Evolutionary conservation across 1,140 invertebrate genomes (phyloP).

Genomic region (Drosophila kurseongensis): DNA sequence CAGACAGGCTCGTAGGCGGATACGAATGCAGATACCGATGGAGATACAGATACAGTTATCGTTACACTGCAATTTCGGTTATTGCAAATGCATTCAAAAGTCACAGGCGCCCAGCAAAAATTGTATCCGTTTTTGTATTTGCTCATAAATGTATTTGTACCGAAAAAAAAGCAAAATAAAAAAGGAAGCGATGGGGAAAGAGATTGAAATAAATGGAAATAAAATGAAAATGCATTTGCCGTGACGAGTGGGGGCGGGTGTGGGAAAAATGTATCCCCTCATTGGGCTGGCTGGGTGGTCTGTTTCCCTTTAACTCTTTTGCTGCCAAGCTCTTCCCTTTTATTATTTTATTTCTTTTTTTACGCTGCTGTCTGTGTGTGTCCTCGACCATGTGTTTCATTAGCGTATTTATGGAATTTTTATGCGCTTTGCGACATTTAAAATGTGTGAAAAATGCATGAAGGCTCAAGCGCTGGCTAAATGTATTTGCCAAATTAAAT

Average conservation of each 20-base stretch:
- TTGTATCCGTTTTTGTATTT: conserved; percentile 24
- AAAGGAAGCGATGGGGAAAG: conserved; percentile 17
- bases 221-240: conserved; percentile 55
- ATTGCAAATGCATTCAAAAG: conserved; percentile 35
- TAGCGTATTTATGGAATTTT: conserved; percentile 79
- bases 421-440: conserved; percentile 60
- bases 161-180: background rate
- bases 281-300: conserved; percentile 40
- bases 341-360: background rate
- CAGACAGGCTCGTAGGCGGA: conserved; percentile 12
- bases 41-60: conserved; percentile 23
- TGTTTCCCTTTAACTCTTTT: conserved; percentile 11
- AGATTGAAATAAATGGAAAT: conserved; percentile 52
- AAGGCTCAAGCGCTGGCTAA: conserved; percentile 32
- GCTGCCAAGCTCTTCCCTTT: conserved; percentile 6
- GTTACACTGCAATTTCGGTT: conserved; percentile 25
- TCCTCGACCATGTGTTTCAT: conserved; percentile 68
- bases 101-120: conserved; percentile 61
- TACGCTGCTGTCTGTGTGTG: conserved; percentile 10
- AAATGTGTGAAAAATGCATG: conserved; percentile 63
- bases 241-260: conserved; percentile 3
- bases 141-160: conserved; percentile 35
- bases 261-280: conserved; percentile 8
- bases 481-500: conserved; percentile 61
- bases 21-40: background rate